Percentiles rank a stretch among this genome's conserved stretches.
Evolutionary conservation across 2,797 vertebrate genomes (phyloP).

Genomic region (Hippocampus kuda): DNA sequence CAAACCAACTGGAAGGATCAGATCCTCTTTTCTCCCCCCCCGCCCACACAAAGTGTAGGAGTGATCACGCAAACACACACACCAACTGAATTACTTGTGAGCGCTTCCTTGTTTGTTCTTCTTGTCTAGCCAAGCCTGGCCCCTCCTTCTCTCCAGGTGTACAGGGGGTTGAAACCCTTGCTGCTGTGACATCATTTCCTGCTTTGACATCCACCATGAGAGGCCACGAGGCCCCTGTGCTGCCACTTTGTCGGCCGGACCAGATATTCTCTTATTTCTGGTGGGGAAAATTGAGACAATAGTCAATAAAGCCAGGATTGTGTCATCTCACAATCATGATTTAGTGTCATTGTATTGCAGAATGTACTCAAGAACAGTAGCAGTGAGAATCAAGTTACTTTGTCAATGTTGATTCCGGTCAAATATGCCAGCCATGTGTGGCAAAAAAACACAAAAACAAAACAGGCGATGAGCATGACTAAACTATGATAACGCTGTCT

Average conservation of each 20-base stretch:
- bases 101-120: conserved; percentile 60
- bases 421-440: neutral
- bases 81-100: conserved; percentile 44
- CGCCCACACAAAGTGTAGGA: conserved; percentile 34
- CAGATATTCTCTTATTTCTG: neutral
- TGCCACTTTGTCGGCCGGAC: neutral
- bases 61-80: conserved; percentile 40
- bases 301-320: neutral
- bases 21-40: conserved; percentile 30
- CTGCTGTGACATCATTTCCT: conserved; percentile 67
- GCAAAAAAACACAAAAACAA: too few species aligned
- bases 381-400: conserved; percentile 1
- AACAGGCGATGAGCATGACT: neutral
- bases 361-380: neutral
- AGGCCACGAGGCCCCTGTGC: neutral
- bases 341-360: neutral
- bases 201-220: conserved; percentile 18
- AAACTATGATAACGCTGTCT: neutral
- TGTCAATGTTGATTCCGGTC: neutral
- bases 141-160: conserved; percentile 68
- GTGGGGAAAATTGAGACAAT: neutral
- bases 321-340: neutral
- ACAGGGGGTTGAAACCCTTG: conserved; percentile 47
- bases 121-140: conserved; percentile 41
- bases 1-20: conserved; percentile 35